Percentiles rank a stretch among this genome's conserved stretches.
phyloP scores from a whole-genome alignment of 2,113 vertebrate species.

The Agapornis roseicollis region DNA sequence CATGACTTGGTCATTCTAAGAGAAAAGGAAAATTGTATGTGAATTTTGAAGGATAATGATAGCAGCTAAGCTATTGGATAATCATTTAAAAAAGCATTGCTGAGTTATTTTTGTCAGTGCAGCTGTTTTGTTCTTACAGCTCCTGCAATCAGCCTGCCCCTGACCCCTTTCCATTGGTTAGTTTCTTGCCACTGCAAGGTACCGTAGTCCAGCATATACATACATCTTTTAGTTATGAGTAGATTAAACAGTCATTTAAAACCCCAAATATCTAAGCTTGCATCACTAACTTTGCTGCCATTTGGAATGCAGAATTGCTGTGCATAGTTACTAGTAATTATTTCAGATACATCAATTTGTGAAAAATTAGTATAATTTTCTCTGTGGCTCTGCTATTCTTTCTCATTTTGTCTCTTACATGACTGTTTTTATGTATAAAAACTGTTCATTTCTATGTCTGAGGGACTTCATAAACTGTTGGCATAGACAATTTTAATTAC shows the following conservation, averaged over 20 bases:
- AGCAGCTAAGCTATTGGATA: neutral
- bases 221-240: neutral
- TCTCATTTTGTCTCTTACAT: neutral
- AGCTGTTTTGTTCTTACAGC: neutral
- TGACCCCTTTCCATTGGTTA: neutral
- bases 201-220: neutral
- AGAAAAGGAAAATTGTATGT: neutral
- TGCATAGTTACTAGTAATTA: neutral
- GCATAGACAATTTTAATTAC: conserved; percentile 31
- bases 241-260: neutral
- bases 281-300: neutral
- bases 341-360: neutral
- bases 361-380: conserved; percentile 10
- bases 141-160: neutral
- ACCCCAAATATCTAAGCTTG: neutral
- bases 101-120: neutral
- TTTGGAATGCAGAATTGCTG: neutral
- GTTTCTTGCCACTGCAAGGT: neutral
- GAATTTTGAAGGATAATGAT: neutral
- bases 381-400: neutral
- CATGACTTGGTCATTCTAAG: neutral
- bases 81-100: neutral
- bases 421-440: neutral
- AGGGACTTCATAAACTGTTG: neutral
- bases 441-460: neutral